These are phyloP conservation scores for Choloepus didactylus DNA, from an alignment of 2,797 vertebrate genomes.

Conservation along the genomic window DNA sequence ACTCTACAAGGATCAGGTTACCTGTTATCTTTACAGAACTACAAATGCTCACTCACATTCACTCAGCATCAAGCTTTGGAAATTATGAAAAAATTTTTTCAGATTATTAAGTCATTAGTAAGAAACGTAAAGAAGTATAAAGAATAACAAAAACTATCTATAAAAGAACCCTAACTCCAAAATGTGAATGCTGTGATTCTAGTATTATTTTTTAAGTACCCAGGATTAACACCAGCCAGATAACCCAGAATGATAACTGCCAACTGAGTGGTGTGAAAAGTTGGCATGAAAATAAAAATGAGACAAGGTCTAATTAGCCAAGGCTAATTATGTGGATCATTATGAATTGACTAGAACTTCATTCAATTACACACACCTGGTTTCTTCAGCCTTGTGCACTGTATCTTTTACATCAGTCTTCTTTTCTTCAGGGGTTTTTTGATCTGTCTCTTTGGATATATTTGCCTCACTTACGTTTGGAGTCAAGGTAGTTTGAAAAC, in stretches of 20 bases:
- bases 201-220: background rate
- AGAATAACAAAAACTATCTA: background rate
- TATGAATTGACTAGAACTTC: background rate
- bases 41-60: background rate
- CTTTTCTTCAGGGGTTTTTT: background rate
- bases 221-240: background rate
- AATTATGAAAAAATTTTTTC: slow-evolving; percentile 42
- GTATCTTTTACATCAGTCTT: background rate
- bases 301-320: background rate
- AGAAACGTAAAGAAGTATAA: background rate
- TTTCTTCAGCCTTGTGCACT: background rate
- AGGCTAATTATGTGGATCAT: background rate
- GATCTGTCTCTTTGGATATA: background rate
- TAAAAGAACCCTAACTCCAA: background rate
- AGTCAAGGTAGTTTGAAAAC: slow-evolving; percentile 59
- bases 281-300: background rate
- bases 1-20: background rate
- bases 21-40: background rate
- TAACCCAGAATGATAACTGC: background rate
- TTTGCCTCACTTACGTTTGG: slow-evolving; percentile 27
- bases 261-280: background rate
- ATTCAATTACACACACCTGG: slow-evolving; percentile 67
- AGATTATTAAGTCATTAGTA: background rate
- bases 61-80: background rate
- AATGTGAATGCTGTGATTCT: background rate